phyloP scores from a whole-genome alignment of 2,797 vertebrate species.

The Hyperoplus immaculatus region DNA sequence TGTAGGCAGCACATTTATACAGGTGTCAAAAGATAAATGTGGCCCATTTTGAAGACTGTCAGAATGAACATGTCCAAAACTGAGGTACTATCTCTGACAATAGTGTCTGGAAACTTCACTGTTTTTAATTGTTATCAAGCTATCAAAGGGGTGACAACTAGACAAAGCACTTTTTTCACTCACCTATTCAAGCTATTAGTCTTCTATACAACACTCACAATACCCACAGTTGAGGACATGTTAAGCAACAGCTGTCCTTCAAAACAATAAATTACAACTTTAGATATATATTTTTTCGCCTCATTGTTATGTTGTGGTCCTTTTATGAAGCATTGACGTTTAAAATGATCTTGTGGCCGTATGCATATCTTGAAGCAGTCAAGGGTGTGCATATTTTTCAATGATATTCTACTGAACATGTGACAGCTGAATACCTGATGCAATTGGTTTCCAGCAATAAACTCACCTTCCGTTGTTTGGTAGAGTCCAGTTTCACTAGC shows the following conservation, averaged over 20 bases:
- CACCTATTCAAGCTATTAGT: background rate
- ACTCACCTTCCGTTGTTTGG: conserved; percentile 96
- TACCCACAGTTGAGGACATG: background rate
- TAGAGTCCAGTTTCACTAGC: conserved; percentile 96
- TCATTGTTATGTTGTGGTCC: background rate
- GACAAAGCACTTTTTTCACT: background rate
- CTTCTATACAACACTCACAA: background rate
- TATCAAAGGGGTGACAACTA: background rate
- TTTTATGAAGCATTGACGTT: background rate
- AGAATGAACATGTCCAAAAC: conserved; percentile 14
- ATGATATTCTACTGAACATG: background rate
- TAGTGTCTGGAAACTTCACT: background rate
- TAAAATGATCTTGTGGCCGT: background rate
- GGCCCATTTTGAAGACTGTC: conserved; percentile 32
- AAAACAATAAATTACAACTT: background rate
- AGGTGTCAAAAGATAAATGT: conserved; percentile 27
- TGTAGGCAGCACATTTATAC: conserved; percentile 21
- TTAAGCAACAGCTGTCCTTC: background rate
- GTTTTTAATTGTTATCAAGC: background rate
- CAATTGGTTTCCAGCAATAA: background rate
- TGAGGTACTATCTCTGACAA: background rate
- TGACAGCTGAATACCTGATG: background rate
- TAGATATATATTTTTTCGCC: background rate
- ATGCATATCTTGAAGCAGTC: background rate
- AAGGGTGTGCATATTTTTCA: background rate